Base-by-base conservation (phyloP, 1,140 invertebrate genomes). In the Drosophila bocki region DNA sequence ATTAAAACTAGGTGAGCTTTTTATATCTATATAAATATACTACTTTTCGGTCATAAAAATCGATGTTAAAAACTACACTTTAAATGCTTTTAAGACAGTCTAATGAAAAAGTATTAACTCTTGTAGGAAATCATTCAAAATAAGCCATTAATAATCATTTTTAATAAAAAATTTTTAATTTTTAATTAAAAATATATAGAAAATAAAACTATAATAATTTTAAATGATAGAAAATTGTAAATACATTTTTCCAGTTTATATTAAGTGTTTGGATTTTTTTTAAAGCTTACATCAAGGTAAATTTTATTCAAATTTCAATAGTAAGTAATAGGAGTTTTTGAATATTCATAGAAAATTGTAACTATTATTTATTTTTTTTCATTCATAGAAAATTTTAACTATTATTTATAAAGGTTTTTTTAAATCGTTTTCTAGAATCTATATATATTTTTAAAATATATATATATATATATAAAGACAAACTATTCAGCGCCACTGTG, bases 401-500 rank as follows among this genome's bases (percentile, higher is more conserved):
- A 19, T 19, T 19, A 19, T 19, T 19, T 19, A n/a, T n/a, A n/a
- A n/a, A n/a, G n/a, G n/a, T n/a, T n/a, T n/a, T n/a, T n/a, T 1
- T 19, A 1, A 19, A 26, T 48, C 9, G 9, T 12, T 22, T 22
- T 22, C 44, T 6, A 45, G 6, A 12, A 3, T 2, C 3, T n/a
- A 1, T 47, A 7, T 48, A 9, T 15, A 9, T 48, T 15, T 15
- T 15, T 3, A n/a, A 29, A 9, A 32, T 32, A 32, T 19, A 1
- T 15, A 15, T 19, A 6, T n/a, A n/a, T n/a, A n/a, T n/a, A n/a
- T n/a, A n/a, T n/a, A n/a, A 15, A 0, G 5, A 41, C 37, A 13
- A 17, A 79, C 54, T 80, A 59, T 41, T 7, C 5, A 29, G n/a
- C 2, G 7, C 2, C 48, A 85, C 58, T 85, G 81, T 83, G 8